Percentiles rank a stretch among this genome's conserved stretches.
Conservation (phyloP, 2,797 vertebrate genomes). For the Enteromius unitaeniatus region DNA sequence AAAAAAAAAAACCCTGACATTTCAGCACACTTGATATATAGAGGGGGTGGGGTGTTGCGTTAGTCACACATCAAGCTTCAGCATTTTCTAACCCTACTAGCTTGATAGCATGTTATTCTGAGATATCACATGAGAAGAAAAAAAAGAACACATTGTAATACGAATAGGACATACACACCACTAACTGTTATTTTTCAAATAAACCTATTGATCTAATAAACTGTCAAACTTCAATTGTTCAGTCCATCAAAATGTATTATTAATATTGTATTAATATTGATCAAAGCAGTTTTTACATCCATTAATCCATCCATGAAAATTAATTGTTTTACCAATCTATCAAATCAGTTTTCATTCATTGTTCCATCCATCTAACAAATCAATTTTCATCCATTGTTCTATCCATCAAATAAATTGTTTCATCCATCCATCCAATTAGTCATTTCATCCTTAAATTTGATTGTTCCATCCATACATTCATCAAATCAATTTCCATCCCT, state of each 20-base stretch:
- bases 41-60: background rate
- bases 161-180: background rate
- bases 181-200: background rate
- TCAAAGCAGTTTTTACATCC: too few relatives aligned
- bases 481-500: background rate
- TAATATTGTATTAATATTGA: too few relatives aligned
- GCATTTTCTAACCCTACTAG: constrained; percentile 9
- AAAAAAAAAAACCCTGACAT: constrained; percentile 24
- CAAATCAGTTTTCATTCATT: too few relatives aligned
- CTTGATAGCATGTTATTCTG: constrained; percentile 13
- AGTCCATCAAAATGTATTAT: background rate
- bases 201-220: background rate
- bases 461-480: background rate
- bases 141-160: background rate
- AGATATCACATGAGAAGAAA: background rate
- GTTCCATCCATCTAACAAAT: too few relatives aligned
- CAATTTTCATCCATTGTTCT: too few relatives aligned
- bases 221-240: background rate
- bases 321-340: too few relatives aligned
- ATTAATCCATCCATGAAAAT: background rate
- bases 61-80: constrained; percentile 1
- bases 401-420: too few relatives aligned
- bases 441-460: too few relatives aligned
- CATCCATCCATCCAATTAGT: too few relatives aligned
- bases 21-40: constrained; percentile 24